Base-by-base conservation (phyloP, 2,113 vertebrate genomes). In the Rana temporaria region DNA sequence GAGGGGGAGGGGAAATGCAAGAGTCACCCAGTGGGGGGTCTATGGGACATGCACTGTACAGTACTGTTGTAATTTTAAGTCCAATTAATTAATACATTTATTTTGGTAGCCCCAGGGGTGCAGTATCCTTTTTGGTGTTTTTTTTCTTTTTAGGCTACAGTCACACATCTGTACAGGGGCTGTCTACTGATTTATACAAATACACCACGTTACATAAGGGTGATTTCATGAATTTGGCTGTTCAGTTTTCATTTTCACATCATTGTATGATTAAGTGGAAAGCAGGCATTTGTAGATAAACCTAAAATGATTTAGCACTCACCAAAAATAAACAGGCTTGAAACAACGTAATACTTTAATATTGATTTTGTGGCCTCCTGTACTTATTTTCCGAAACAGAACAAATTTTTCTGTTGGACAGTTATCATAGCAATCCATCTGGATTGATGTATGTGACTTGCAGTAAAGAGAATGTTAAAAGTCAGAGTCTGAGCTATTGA, bases 251-350 rank as follows among this genome's bases (percentile, higher is more conserved):
- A 18, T 71, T 64, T 53, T 16, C 18, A 34, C 52, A 16, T 48
- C 19, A 48, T 22, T 22, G 52, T 56, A 17, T 30, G 15, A 30
- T 26, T 26, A 55, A 55, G 30, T 15, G 48, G 22, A 20, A 18
- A 52, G 24, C 53, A 57, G 8, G 18, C 24, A 57, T 53, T 56
- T 72, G 1, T 19, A 24, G 48, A 11, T 72, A 56, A 56, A 72
- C 7, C 52, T 6, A 18, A 0, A 16, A 57, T 56, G 70, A 72
- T 72, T 72, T 57, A 14, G 53, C 32, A 32, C 52, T 71, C 52
- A 56, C 17, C 52, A 72, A 72, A 56, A 72, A 57, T 57, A 72
- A 72, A 72, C 68, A 71, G 52, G 14, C 68, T 70, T 26, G 15
- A 56, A 56, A 56, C 17, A 72, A 16, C 1, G 8, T n/a, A 26